Evolutionary conservation across 1,140 invertebrate species (phyloP).

Genomic region (Antheraea mylitta): DNA sequence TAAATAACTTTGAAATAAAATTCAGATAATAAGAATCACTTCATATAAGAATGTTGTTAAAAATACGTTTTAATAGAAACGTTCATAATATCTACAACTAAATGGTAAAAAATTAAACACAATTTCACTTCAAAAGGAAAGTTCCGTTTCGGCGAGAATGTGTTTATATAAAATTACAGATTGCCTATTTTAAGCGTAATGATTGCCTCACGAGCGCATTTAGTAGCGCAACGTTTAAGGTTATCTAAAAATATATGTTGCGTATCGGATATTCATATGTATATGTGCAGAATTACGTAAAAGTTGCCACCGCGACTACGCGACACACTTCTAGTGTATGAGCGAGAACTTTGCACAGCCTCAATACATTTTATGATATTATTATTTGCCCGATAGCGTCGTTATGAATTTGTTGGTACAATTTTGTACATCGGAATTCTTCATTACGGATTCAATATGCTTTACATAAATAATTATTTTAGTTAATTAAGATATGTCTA

Average conservation of each 20-base stretch:
- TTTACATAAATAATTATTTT: no score
- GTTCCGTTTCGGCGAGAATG: background rate
- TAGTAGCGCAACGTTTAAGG: constrained; percentile 39
- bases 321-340: background rate
- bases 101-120: background rate
- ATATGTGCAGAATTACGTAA: background rate
- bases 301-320: background rate
- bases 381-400: background rate
- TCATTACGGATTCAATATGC: no score
- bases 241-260: constrained; percentile 49
- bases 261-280: constrained; percentile 3
- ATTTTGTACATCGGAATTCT: background rate
- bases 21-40: no score
- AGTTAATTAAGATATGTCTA: no score
- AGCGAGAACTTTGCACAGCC: background rate
- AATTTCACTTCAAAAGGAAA: background rate
- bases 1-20: no score
- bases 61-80: no score
- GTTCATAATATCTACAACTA: no score
- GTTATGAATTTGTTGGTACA: background rate
- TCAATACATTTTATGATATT: background rate
- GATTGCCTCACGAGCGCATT: constrained; percentile 27
- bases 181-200: constrained; percentile 16
- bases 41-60: no score
- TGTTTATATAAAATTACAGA: constrained; percentile 6